These are phyloP conservation scores for Synaphobranchus kaupii DNA, from an alignment of 2,797 vertebrate species.

Conservation along the genomic window DNA sequence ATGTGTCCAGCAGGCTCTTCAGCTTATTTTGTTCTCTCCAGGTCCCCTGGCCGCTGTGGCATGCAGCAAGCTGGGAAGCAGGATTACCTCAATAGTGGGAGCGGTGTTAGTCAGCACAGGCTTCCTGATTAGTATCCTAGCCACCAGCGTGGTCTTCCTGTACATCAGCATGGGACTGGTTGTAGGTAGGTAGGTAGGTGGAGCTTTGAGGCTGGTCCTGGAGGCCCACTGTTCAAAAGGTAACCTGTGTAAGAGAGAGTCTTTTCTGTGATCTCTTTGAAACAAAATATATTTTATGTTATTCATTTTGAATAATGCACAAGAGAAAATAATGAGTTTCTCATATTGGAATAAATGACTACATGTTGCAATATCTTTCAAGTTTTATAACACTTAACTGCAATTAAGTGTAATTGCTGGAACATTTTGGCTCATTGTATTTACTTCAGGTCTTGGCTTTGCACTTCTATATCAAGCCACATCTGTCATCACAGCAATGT, in stretches of 20 bases:
- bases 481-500: slow-evolving; percentile 79
- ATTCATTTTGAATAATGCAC: background rate
- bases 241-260: background rate
- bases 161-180: slow-evolving; percentile 89
- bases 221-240: background rate
- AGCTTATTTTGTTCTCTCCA: slow-evolving; percentile 40
- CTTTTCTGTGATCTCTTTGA: background rate
- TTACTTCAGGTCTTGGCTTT: slow-evolving; percentile 81
- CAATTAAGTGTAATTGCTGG: background rate
- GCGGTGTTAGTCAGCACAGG: slow-evolving; percentile 78
- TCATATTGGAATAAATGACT: background rate
- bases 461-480: slow-evolving; percentile 85
- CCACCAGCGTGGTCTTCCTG: slow-evolving; percentile 81
- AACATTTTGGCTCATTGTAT: background rate
- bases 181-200: slow-evolving; percentile 75
- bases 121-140: slow-evolving; percentile 86
- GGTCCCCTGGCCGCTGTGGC: slow-evolving; percentile 80
- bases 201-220: slow-evolving; percentile 56
- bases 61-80: slow-evolving; percentile 77
- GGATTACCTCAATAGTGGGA: slow-evolving; percentile 76
- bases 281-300: background rate
- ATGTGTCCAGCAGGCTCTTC: background rate
- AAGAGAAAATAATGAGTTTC: background rate
- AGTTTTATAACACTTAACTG: background rate
- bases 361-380: background rate